Evolutionary conservation across 2,113 vertebrate species (phyloP).

Genomic region (mouse (Mus musculus)): GRCm39 chr14:107755001-107755500

Average conservation of each 20-base stretch:
- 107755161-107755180: neutral
- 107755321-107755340: neutral
- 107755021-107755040: neutral
- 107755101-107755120: too few species aligned
- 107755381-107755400: neutral
- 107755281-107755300: neutral
- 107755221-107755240: neutral
- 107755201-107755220: neutral
- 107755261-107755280: neutral
- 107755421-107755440: neutral
- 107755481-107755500: neutral
- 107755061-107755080: neutral
- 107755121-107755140: neutral
- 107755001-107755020: neutral
- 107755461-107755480: neutral
- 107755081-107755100: neutral
- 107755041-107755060: neutral
- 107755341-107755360: neutral
- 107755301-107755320: neutral
- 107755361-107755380: neutral
- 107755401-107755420: neutral
- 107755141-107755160: neutral
- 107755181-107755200: too few species aligned
- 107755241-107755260: neutral
- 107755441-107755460: neutral